These are phyloP conservation scores for Oscheius sp. DNA, from an alignment of 2,888 invertebrate genomes.

Conservation along the genomic window DNA sequence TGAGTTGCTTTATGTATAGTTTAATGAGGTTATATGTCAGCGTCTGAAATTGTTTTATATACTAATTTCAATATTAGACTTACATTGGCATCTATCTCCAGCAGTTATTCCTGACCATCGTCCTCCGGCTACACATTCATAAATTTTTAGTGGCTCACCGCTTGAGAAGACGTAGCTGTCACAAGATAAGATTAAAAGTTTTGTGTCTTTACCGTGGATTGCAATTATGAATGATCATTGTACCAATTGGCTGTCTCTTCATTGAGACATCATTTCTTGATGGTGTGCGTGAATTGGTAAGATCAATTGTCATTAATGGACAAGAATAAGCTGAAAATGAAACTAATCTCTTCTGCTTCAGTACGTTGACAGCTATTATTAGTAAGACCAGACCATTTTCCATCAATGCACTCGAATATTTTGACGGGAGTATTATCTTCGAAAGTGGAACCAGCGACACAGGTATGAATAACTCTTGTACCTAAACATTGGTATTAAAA, in stretches of 20 bases:
- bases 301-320: not conserved
- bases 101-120: not conserved
- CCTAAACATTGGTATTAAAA: not conserved
- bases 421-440: not conserved
- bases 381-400: not conserved
- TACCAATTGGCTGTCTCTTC: slow-evolving; percentile 1
- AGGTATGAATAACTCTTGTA: not conserved
- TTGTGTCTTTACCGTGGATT: not conserved
- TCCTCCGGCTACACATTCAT: slow-evolving; percentile 5
- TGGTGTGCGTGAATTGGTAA: not conserved
- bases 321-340: not conserved
- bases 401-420: not conserved
- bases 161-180: slow-evolving; percentile 6
- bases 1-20: too few relatives aligned
- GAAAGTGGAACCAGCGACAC: slow-evolving; percentile 1
- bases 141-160: slow-evolving; percentile 1
- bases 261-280: not conserved
- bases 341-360: too few relatives aligned
- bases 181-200: not conserved
- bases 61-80: not conserved
- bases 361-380: not conserved
- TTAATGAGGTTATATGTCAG: not conserved
- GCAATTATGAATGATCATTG: slow-evolving; percentile 12
- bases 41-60: too few relatives aligned
- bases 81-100: not conserved